phyloP scores from a whole-genome alignment of 2,113 vertebrate genomes.

The Neogale vison region DNA sequence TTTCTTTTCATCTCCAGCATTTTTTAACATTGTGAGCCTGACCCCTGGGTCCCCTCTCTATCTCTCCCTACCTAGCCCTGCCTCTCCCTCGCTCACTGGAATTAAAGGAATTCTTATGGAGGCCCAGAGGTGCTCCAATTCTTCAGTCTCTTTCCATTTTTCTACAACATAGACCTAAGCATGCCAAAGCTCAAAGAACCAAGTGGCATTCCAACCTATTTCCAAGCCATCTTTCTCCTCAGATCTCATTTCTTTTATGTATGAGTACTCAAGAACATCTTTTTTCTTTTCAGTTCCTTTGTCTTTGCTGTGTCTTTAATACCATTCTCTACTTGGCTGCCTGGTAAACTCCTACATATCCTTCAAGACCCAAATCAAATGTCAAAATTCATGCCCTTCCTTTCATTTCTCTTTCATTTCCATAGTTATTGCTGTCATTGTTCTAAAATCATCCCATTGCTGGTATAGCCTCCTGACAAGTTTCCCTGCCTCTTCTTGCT shows the following conservation, averaged over 20 bases:
- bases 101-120: background rate
- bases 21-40: background rate
- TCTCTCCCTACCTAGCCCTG: background rate
- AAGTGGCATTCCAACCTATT: background rate
- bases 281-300: background rate
- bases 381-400: background rate
- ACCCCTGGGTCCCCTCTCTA: background rate
- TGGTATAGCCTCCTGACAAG: background rate
- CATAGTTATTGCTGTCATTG: background rate
- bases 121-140: background rate
- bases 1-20: background rate
- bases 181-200: background rate
- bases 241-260: background rate
- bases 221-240: background rate
- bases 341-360: background rate
- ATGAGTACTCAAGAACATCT: background rate
- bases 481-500: background rate
- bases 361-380: slow-evolving; percentile 37
- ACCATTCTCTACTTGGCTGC: background rate
- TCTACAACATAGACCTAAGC: background rate
- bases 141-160: background rate
- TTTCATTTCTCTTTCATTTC: background rate
- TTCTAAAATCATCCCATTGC: background rate
- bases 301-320: background rate
- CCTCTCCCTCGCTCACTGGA: background rate